phyloP scores from a whole-genome alignment of 2,113 vertebrate species.

The Phodopus roborovskii region DNA sequence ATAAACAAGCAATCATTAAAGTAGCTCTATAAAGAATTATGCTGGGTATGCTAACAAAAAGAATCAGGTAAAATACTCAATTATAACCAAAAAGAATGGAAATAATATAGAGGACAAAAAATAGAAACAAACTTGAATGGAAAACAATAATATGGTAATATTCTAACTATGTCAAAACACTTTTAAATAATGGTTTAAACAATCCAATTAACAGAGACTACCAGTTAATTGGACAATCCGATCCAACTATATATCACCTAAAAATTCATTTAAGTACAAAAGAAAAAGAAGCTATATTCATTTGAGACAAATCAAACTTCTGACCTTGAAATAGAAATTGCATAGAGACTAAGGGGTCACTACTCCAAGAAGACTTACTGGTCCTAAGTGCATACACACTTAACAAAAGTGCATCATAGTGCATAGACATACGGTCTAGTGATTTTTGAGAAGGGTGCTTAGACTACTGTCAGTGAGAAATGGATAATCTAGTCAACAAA shows the following conservation, averaged over 20 bases:
- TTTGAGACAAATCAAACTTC: conserved; percentile 2
- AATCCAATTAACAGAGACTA: background rate
- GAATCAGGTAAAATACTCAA: background rate
- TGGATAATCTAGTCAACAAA: background rate
- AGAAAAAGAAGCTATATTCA: background rate
- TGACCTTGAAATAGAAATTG: background rate
- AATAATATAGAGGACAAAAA: background rate
- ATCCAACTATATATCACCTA: background rate
- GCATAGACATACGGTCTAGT: background rate
- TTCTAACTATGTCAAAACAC: background rate
- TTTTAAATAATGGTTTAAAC: background rate
- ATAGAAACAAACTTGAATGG: background rate
- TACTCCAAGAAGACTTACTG: background rate
- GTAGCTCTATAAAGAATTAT: background rate
- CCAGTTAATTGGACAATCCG: background rate
- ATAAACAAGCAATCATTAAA: background rate
- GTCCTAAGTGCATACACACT: background rate
- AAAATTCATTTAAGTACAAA: conserved; percentile 32
- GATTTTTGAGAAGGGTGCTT: background rate
- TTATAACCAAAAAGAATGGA: background rate
- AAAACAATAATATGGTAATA: background rate
- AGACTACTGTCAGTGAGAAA: background rate
- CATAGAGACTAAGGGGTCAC: background rate
- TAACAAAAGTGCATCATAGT: background rate
- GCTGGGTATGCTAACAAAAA: background rate